Percentiles rank a stretch among this genome's conserved stretches.
Conservation (phyloP, 2,888 invertebrate species). For the Mechanitis mazaeus region DNA sequence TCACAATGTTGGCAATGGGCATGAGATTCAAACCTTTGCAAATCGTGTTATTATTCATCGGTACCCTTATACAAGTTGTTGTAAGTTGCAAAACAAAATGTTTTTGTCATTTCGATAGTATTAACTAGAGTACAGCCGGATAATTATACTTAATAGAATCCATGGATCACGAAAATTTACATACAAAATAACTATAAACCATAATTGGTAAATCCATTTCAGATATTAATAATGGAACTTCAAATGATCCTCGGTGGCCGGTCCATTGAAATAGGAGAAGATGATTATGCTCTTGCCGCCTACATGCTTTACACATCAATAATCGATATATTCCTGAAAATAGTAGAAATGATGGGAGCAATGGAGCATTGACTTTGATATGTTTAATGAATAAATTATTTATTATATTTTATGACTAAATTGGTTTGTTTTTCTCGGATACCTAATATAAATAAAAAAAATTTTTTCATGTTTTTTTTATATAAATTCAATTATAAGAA, state of each 20-base stretch:
- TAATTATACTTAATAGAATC: too few relatives aligned
- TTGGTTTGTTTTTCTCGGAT: too few relatives aligned
- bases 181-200: too few relatives aligned
- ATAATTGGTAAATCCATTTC: slow-evolving; percentile 23
- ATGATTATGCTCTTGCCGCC: slow-evolving; percentile 46
- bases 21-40: slow-evolving; percentile 28
- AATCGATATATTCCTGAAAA: slow-evolving; percentile 44
- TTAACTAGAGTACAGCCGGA: neutral
- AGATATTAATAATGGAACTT: slow-evolving; percentile 47
- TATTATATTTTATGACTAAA: too few relatives aligned
- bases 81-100: slow-evolving; percentile 34
- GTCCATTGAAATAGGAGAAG: slow-evolving; percentile 39
- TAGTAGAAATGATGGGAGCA: slow-evolving; percentile 39
- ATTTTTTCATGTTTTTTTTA: too few relatives aligned
- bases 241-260: slow-evolving; percentile 53
- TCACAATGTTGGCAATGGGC: slow-evolving; percentile 28
- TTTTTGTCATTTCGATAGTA: neutral
- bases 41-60: slow-evolving; percentile 28
- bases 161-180: neutral
- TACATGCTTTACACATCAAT: slow-evolving; percentile 46
- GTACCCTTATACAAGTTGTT: slow-evolving; percentile 34
- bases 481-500: too few relatives aligned
- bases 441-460: too few relatives aligned
- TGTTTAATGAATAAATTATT: too few relatives aligned
- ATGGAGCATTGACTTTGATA: slow-evolving; percentile 18